Evolutionary conservation across 1,140 invertebrate species (phyloP), one percentile per base, ranked within the genome.

Genomic region (Epicauta chinensis): DNA sequence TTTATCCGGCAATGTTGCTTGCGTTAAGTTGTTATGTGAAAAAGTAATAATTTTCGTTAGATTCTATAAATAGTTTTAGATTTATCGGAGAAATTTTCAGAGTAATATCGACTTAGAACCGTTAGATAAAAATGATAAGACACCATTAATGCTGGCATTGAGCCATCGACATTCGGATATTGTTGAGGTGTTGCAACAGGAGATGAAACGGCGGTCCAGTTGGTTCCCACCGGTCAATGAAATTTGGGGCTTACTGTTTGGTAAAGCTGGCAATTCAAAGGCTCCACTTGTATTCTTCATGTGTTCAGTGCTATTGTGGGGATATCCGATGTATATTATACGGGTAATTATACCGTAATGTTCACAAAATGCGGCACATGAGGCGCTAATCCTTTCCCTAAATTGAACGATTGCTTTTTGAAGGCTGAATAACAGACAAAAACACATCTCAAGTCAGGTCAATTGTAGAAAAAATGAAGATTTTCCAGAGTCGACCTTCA

Each of bases 251-350:
- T 73, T 93, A 57, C 70, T 94, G 12, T 94, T 94, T 69, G 91
- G 91, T 9, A 88, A 88, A 17, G 88, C 89, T 9, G 91, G 90
- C 1, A 87, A 93, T 61, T 91, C 87, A 3, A 94, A 94, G 76
- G 85, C 85, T 31, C 90, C 92, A 0, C 68, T 94, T 1, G 69
- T 94, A 11, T 82, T 95, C 55, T 92, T 94, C 60, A 73, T 93
- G 55, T 79, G 87, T 34, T 92, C 88, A 3, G 84, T 93, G 4
- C 71, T 94, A 2, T 73, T 92, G 2, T 94, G 90, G 91, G 90
- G 88, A 14, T 94, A 95, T 69, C 91, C 92, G 0, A 91, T 94
- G 87, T 95, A 94, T 68, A 75, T 94, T 58, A 80, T 93, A 40
- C 82, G 86, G 70, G 84, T 87, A 74, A 74, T 75, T 63, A 30